A percentile compares a stretch with the other conserved stretches of the same genome.
Evolutionary conservation across 2,888 invertebrate species (phyloP).

Genomic region (Diadegma fenestrale): DNA sequence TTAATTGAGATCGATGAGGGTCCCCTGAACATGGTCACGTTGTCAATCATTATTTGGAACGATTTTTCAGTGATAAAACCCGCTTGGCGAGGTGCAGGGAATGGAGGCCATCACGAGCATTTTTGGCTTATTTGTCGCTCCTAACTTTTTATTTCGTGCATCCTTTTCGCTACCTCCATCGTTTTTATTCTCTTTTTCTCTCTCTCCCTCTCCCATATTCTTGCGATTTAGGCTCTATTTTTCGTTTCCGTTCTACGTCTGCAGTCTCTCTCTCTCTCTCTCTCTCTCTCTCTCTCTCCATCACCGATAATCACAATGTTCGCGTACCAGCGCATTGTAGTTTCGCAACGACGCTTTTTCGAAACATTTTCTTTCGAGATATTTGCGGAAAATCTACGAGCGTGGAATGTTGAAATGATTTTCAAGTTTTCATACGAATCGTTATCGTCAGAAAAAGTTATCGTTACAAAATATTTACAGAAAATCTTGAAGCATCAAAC

Average conservation of each 20-base stretch:
- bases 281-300: slow-evolving; percentile 61
- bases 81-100: slow-evolving; percentile 27
- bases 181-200: background rate
- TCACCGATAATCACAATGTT: slow-evolving; percentile 79
- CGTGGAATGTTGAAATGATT: background rate
- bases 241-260: background rate
- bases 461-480: background rate
- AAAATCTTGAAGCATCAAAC: background rate
- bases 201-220: background rate
- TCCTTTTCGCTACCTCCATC: background rate
- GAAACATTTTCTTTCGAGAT: background rate
- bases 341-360: slow-evolving; percentile 74
- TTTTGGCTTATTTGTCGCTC: slow-evolving; percentile 1
- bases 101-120: slow-evolving; percentile 35
- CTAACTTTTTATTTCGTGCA: background rate
- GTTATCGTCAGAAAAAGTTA: background rate
- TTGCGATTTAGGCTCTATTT: background rate
- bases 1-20: slow-evolving; percentile 76
- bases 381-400: slow-evolving; percentile 29
- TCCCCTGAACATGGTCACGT: slow-evolving; percentile 74
- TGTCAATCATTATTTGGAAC: slow-evolving; percentile 79
- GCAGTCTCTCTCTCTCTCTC: slow-evolving; percentile 38
- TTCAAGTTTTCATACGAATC: background rate
- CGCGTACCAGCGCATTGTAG: slow-evolving; percentile 72
- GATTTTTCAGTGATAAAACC: slow-evolving; percentile 78